Evolutionary conservation across 2,888 invertebrate species (phyloP).

Genomic region (Meta bourneti): DNA sequence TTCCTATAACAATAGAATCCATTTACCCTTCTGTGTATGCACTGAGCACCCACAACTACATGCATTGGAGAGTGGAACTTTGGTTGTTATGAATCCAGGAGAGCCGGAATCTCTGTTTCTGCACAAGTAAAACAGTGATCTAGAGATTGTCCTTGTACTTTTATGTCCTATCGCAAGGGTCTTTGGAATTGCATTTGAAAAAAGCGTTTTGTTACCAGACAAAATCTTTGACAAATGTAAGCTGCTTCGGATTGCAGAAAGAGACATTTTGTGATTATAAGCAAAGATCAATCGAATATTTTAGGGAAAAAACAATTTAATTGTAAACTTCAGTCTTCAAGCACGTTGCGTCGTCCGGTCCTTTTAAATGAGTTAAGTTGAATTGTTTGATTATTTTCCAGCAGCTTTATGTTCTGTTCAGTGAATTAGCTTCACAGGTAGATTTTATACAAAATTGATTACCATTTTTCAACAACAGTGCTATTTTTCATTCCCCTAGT

Average conservation of each 20-base stretch:
- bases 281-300: not conserved
- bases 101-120: conserved; percentile 22
- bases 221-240: conserved; percentile 20
- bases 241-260: conserved; percentile 40
- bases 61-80: conserved; percentile 2
- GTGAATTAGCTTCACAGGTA: no score
- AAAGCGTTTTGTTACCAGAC: conserved; percentile 13
- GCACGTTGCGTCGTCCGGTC: conserved; percentile 22
- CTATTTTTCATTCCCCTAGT: no score
- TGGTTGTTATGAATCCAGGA: not conserved
- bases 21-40: conserved; percentile 64
- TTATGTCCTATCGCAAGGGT: conserved; percentile 23
- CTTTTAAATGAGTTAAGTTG: conserved; percentile 14
- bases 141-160: conserved; percentile 40
- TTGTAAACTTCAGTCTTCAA: not conserved
- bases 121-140: conserved; percentile 52
- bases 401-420: not conserved
- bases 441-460: no score
- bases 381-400: not conserved
- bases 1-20: not conserved
- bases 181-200: conserved; percentile 20
- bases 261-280: conserved; percentile 39
- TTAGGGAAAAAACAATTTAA: not conserved
- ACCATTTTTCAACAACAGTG: no score
- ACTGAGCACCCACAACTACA: conserved; percentile 50